These are phyloP conservation scores for Crotalus helleri DNA, from an alignment of 2,113 vertebrate genomes.

Conservation along the genomic window DNA sequence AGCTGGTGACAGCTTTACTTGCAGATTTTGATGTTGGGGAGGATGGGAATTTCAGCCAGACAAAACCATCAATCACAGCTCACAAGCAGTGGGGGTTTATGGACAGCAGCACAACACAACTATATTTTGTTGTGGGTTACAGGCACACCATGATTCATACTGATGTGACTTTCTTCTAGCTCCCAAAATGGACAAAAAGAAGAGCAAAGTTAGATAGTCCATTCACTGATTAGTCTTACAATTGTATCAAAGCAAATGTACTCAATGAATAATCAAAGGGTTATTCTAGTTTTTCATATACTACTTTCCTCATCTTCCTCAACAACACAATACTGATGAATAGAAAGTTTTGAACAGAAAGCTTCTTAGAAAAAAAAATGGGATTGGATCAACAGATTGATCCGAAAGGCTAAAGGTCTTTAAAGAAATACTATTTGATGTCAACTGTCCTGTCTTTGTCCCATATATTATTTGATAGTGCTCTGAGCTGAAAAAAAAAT, in stretches of 20 bases:
- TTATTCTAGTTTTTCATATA: not conserved
- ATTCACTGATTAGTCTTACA: not conserved
- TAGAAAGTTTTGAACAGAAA: not conserved
- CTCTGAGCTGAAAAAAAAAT: not conserved
- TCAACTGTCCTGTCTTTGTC: not conserved
- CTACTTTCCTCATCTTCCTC: not conserved
- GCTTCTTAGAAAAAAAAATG: not conserved
- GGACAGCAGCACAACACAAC: too few relatives aligned
- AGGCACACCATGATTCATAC: too few relatives aligned
- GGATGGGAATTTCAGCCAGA: too few relatives aligned
- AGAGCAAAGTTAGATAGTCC: not conserved
- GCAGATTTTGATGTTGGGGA: too few relatives aligned
- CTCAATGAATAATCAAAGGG: not conserved
- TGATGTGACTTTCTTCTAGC: too few relatives aligned
- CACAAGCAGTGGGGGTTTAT: too few relatives aligned
- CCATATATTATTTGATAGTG: not conserved
- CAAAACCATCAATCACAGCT: too few relatives aligned
- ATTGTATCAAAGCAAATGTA: not conserved
- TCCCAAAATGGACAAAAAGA: not conserved
- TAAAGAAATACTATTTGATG: not conserved
- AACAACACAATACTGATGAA: not conserved
- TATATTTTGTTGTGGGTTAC: too few relatives aligned
- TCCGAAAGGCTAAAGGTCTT: not conserved
- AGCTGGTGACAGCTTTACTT: too few relatives aligned
- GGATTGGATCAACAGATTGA: not conserved